Evolutionary conservation across 2,888 invertebrate genomes (phyloP).

Genomic region (Chorisops tibialis): DNA sequence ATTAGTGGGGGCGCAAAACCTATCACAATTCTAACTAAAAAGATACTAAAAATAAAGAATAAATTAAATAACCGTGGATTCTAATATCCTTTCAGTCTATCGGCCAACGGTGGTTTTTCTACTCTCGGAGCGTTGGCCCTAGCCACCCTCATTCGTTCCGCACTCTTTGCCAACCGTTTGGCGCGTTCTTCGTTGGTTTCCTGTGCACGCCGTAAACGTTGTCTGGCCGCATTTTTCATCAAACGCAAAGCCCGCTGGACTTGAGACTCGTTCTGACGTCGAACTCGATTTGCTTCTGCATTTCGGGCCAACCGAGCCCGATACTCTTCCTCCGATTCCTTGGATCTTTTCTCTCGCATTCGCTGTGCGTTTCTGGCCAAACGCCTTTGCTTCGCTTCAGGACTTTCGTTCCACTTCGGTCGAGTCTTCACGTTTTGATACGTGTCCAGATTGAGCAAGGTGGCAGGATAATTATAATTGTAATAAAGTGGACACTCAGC

Average conservation of each 20-base stretch:
- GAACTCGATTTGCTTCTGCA: conserved; percentile 51
- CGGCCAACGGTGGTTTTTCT: conserved; percentile 50
- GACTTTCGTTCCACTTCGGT: conserved; percentile 51
- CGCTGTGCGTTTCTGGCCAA: conserved; percentile 52
- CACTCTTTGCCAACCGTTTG: conserved; percentile 49
- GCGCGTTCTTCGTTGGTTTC: conserved; percentile 49
- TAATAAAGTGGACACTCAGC: conserved; percentile 33
- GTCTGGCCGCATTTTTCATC: conserved; percentile 52
- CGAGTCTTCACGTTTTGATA: conserved; percentile 39
- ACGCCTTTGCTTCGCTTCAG: conserved; percentile 49
- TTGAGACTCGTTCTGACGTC: conserved; percentile 51
- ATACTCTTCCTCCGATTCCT: conserved; percentile 51
- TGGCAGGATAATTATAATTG: conserved; percentile 35
- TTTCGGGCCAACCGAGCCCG: conserved; percentile 49
- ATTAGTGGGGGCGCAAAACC: too few relatives aligned
- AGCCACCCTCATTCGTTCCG: conserved; percentile 49
- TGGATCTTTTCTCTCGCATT: conserved; percentile 51
- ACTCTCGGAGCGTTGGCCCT: conserved; percentile 50
- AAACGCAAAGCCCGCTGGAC: conserved; percentile 52
- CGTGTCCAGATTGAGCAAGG: conserved; percentile 37
- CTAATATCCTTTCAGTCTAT: conserved; percentile 50
- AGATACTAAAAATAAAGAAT: too few relatives aligned
- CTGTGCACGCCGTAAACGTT: conserved; percentile 48
- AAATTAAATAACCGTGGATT: too few relatives aligned
- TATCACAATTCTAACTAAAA: too few relatives aligned